A percentile compares a stretch with the other conserved stretches of the same genome.
These are phyloP conservation scores for Augochlorella aurata DNA, from an alignment of 2,888 invertebrate species.

Conservation along the genomic window DNA sequence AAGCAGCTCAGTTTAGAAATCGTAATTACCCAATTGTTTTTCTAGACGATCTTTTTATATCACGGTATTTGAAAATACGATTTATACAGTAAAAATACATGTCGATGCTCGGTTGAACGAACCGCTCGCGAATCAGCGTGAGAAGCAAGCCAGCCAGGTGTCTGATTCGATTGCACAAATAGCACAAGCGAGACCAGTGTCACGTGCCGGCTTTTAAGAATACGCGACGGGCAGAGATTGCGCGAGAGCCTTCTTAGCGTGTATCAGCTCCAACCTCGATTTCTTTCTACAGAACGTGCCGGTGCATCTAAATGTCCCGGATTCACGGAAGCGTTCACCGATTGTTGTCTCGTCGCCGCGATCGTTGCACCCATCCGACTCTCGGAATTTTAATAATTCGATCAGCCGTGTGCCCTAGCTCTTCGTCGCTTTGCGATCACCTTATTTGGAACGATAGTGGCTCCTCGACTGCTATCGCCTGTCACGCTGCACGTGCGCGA, in stretches of 20 bases:
- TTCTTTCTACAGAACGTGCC: constrained; percentile 53
- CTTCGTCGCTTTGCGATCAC: neutral
- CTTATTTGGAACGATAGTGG: neutral
- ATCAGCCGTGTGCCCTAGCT: neutral
- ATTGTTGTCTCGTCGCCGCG: constrained; percentile 1
- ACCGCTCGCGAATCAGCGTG: neutral
- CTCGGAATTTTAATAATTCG: neutral
- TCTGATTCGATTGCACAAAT: constrained; percentile 57
- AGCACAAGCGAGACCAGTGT: constrained; percentile 7
- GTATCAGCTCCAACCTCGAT: constrained; percentile 63
- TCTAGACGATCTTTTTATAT: too few species aligned
- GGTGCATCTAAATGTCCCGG: constrained; percentile 32
- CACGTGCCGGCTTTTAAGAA: constrained; percentile 46
- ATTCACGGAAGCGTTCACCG: constrained; percentile 16
- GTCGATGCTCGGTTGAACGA: too few species aligned
- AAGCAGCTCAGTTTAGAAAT: too few species aligned
- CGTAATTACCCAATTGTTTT: too few species aligned
- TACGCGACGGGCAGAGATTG: constrained; percentile 49
- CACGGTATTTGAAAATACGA: too few species aligned
- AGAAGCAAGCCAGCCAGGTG: constrained; percentile 16
- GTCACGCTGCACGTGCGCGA: too few species aligned
- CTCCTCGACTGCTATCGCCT: too few species aligned
- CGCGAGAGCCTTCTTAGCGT: constrained; percentile 49
- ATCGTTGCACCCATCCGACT: neutral
- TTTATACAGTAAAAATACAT: too few species aligned